Evolutionary conservation across 2,888 invertebrate species (phyloP), one percentile per base, ranked within the genome.

Genomic region (Teleiodes luculella): DNA sequence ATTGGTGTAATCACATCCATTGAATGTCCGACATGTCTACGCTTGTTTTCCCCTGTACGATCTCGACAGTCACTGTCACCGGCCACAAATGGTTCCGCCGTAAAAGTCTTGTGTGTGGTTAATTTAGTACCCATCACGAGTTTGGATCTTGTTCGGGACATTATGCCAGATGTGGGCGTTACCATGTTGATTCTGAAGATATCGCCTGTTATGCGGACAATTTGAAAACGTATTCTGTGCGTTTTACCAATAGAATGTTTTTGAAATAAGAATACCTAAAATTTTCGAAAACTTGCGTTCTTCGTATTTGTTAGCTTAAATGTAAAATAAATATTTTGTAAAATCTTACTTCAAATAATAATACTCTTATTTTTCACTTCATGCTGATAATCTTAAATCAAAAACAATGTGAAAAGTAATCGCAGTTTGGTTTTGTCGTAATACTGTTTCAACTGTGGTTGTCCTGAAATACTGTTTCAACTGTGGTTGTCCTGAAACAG

Each of bases 61-160:
- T 64, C 62, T 66, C 69, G 71, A 76, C 72, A 72, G 67, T 79
- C 74, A 67, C 66, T 51, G 83, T 82, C 83, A 76, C 63, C 69
- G 66, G 57, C 68, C 80, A 77, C 75, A 81, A 80, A 82, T 16
- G 76, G 78, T 73, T 64, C 63, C 67, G 66, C 78, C 72, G 72
- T 83, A 80, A 85, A 83, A 74, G 78, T 83, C 81, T 62, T 66
- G 67, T 62, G 72, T 66, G 67, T 62, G 72, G 74, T 68, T 84
- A 79, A 85, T 84, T 80, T 84, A 83, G 68, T 74, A 66, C 69
- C 74, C 74, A 76, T 84, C 79, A 75, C 63, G 68, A 67, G 70
- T 67, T 74, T 64, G 70, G 64, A 70, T 70, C 76, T 76, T 80
- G 79, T 79, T 66, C 66, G 66, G 64, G 64, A 73, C 73, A 74